These are phyloP conservation scores for Drosophila borealis DNA, from an alignment of 2,888 invertebrate species.

Conservation along the genomic window DNA sequence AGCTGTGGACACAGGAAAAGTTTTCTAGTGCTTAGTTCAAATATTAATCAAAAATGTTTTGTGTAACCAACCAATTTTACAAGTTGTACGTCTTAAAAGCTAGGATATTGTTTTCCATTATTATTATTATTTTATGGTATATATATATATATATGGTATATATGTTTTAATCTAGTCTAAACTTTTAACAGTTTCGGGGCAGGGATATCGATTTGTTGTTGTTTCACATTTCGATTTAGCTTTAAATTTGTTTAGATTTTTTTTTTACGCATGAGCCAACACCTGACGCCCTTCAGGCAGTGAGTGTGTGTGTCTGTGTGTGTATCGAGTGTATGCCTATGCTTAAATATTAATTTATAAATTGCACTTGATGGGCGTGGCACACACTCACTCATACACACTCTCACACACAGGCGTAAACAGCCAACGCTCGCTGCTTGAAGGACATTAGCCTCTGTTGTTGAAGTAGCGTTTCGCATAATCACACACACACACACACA, in stretches of 20 bases:
- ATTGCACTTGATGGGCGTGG: conserved; percentile 70
- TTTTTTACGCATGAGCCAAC: conserved; percentile 80
- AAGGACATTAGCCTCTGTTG: conserved; percentile 81
- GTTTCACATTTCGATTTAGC: conserved; percentile 43
- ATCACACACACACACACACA: conserved; percentile 20
- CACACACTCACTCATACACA: conserved; percentile 36
- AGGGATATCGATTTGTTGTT: conserved; percentile 18
- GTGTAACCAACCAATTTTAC: conserved; percentile 69
- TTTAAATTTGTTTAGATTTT: conserved; percentile 22
- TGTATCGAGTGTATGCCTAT: conserved; percentile 25
- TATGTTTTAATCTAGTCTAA: conserved; percentile 31
- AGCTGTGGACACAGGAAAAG: conserved; percentile 70
- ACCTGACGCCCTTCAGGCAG: conserved; percentile 83
- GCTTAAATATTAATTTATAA: conserved; percentile 62
- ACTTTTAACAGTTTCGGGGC: conserved; percentile 32
- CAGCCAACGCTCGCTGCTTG: conserved; percentile 41
- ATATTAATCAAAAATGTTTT: conserved; percentile 55
- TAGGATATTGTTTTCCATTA: conserved; percentile 46
- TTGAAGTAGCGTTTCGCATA: conserved; percentile 28
- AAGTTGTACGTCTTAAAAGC: conserved; percentile 58
- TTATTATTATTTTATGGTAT: conserved; percentile 42
- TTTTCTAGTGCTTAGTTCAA: conserved; percentile 62
- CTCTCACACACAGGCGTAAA: conserved; percentile 6
- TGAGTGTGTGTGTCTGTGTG: conserved; percentile 43
- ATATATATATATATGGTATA: conserved; percentile 25